Evolutionary conservation across 2,113 vertebrate genomes (phyloP).

Genomic region (Oncorhynchus tshawytscha): DNA sequence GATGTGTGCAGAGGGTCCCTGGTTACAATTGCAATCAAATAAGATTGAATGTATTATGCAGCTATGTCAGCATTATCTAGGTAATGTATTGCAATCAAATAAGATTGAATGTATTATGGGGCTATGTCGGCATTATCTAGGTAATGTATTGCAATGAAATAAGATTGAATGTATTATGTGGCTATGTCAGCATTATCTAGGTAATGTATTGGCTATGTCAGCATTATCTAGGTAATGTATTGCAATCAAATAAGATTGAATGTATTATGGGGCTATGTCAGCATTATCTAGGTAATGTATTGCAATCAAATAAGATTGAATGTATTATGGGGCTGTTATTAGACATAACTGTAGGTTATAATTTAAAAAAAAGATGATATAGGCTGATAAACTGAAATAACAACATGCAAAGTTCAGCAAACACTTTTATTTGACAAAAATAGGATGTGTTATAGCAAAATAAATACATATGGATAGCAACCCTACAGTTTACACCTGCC

Average conservation of each 20-base stretch:
- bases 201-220: too few relatives aligned
- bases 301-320: neutral
- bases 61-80: too few relatives aligned
- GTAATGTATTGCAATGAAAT: neutral
- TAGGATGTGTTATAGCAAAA: neutral
- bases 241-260: too few relatives aligned
- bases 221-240: too few relatives aligned
- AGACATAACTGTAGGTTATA: neutral
- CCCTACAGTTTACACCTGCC: neutral
- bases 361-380: too few relatives aligned
- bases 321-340: neutral
- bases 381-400: neutral
- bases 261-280: too few relatives aligned
- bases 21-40: too few relatives aligned
- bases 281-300: too few relatives aligned
- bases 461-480: neutral
- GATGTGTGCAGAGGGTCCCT: neutral
- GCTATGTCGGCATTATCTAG: too few relatives aligned
- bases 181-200: too few relatives aligned
- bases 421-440: neutral
- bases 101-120: too few relatives aligned
- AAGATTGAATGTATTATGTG: neutral
- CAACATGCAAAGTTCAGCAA: neutral
- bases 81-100: neutral
- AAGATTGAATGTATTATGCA: too few relatives aligned